Percentiles rank a stretch among this genome's conserved stretches.
phyloP scores from a whole-genome alignment of 2,797 vertebrate species.

The Pangasius macronema region DNA sequence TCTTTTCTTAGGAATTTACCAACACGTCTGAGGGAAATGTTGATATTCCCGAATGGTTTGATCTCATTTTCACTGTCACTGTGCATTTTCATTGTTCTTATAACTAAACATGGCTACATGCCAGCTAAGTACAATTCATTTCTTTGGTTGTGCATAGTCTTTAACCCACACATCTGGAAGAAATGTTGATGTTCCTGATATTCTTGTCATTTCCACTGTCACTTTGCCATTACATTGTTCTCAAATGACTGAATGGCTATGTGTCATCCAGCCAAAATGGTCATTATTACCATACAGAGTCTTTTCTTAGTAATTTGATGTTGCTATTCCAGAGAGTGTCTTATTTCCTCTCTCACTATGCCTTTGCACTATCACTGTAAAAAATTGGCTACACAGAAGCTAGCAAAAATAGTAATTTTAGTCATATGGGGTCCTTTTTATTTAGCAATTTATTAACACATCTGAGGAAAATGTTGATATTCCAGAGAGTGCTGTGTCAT shows the following conservation, averaged over 20 bases:
- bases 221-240: background rate
- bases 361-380: background rate
- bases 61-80: background rate
- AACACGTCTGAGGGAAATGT: background rate
- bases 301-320: background rate
- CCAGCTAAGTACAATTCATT: background rate
- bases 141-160: background rate
- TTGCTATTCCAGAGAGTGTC: background rate
- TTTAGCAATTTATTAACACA: background rate
- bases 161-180: background rate
- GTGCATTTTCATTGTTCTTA: background rate
- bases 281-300: background rate
- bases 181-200: background rate
- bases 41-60: background rate
- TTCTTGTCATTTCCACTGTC: background rate
- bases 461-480: background rate
- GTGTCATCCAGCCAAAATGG: background rate
- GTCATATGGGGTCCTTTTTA: background rate
- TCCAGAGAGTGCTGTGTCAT: no score
- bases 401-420: background rate
- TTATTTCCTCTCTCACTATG: background rate
- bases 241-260: background rate
- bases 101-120: background rate
- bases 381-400: background rate
- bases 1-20: background rate